A percentile compares a stretch with the other conserved stretches of the same genome.
These are phyloP conservation scores for Gallinago nigripennis DNA, from an alignment of 2,797 vertebrate genomes.

Conservation along the genomic window DNA sequence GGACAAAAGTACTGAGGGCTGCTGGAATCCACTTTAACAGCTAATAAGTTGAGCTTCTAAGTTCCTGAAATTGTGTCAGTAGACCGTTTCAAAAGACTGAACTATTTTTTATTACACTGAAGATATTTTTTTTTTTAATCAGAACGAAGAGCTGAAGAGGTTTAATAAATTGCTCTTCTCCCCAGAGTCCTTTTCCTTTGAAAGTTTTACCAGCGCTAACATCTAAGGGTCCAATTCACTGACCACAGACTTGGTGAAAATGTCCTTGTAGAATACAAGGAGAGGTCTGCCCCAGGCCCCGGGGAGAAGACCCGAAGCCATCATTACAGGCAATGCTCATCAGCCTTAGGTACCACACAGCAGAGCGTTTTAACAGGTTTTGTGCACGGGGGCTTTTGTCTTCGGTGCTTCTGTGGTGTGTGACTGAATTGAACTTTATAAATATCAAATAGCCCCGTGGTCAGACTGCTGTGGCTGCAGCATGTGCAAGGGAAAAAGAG, in stretches of 20 bases:
- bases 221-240: conserved; percentile 23
- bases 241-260: neutral
- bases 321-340: neutral
- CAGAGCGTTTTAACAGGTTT: conserved; percentile 1
- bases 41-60: neutral
- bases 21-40: conserved; percentile 10
- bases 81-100: conserved; percentile 18
- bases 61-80: neutral
- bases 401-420: neutral
- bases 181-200: conserved; percentile 18
- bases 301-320: neutral
- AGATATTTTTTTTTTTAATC: neutral
- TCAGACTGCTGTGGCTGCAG: neutral
- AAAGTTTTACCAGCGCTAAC: conserved; percentile 3
- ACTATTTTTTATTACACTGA: conserved; percentile 27
- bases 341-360: neutral
- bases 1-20: neutral
- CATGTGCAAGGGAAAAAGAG: neutral
- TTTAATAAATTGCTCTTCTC: conserved; percentile 44
- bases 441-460: neutral
- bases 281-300: neutral
- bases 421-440: neutral
- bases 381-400: neutral
- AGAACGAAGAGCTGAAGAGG: neutral
- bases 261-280: neutral